phyloP scores from a whole-genome alignment of 2,888 invertebrate species.

The Antheraea yamamai region DNA sequence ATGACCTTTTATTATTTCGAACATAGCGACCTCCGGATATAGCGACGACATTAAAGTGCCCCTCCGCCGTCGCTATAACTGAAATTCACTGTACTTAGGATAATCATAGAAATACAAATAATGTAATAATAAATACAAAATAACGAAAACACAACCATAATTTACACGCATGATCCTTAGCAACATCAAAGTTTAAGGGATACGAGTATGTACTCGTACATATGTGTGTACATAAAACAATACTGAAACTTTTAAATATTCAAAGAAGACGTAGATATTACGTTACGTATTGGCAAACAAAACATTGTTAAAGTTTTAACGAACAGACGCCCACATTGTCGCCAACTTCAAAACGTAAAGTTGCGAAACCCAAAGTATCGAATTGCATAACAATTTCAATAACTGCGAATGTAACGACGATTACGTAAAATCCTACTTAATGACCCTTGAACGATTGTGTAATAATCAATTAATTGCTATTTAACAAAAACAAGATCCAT shows the following conservation, averaged over 20 bases:
- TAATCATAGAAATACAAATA: too few species aligned
- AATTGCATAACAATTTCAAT: slow-evolving; percentile 21
- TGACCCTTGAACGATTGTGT: slow-evolving; percentile 29
- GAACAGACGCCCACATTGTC: background rate
- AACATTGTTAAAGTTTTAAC: background rate
- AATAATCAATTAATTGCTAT: slow-evolving; percentile 30
- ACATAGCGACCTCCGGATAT: too few species aligned
- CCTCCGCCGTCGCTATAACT: too few species aligned
- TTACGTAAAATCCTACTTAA: slow-evolving; percentile 25
- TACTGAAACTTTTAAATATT: background rate
- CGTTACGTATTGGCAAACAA: background rate
- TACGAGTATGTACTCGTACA: background rate
- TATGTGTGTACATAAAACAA: background rate
- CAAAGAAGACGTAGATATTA: background rate
- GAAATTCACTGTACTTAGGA: too few species aligned
- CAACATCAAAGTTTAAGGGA: too few species aligned
- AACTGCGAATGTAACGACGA: slow-evolving; percentile 23
- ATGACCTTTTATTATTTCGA: too few species aligned
- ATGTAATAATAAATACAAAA: background rate
- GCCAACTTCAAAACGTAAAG: slow-evolving; percentile 17
- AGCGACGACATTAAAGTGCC: too few species aligned
- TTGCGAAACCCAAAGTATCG: slow-evolving; percentile 21
- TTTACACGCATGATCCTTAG: too few species aligned
- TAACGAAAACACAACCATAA: background rate
- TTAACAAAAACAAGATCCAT: slow-evolving; percentile 10